Evolutionary conservation across 2,113 vertebrate species (phyloP).

Genomic region (Eira barbara): DNA sequence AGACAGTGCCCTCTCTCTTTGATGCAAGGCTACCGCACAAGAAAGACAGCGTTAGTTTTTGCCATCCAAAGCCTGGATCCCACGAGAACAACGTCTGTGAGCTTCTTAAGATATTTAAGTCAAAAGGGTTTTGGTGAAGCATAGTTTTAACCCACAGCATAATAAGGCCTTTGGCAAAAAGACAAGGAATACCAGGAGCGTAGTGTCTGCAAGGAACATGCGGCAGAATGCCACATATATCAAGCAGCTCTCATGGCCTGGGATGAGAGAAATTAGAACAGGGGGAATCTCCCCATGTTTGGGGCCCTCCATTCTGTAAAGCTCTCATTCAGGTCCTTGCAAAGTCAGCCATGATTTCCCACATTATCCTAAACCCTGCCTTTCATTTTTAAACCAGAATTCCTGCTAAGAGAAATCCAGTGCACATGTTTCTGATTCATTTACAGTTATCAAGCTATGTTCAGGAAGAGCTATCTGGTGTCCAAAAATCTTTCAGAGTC

Average conservation of each 20-base stretch:
- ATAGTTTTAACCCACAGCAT: conserved; percentile 59
- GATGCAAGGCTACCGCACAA: neutral
- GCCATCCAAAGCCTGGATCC: neutral
- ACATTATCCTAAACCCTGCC: neutral
- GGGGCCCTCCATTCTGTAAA: conserved; percentile 47
- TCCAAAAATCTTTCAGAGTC: conserved; percentile 48
- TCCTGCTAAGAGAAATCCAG: conserved; percentile 36
- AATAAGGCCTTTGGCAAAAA: conserved; percentile 56
- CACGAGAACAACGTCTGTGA: conserved; percentile 35
- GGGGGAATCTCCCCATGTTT: neutral
- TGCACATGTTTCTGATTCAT: conserved; percentile 71
- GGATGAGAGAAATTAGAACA: conserved; percentile 59
- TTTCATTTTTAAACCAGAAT: conserved; percentile 57
- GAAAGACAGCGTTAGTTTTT: neutral
- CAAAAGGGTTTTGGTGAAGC: conserved; percentile 46
- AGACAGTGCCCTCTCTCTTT: neutral
- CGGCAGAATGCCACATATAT: conserved; percentile 39
- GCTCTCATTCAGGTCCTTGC: conserved; percentile 44
- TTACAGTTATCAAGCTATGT: conserved; percentile 62
- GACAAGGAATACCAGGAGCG: conserved; percentile 48
- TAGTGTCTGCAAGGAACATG: conserved; percentile 34
- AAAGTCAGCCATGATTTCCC: neutral
- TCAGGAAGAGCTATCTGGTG: conserved; percentile 53
- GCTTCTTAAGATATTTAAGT: conserved; percentile 50
- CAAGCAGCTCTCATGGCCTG: conserved; percentile 31